These are phyloP conservation scores for Ferrisia virgata DNA, from an alignment of 2,888 invertebrate species.

Conservation along the genomic window DNA sequence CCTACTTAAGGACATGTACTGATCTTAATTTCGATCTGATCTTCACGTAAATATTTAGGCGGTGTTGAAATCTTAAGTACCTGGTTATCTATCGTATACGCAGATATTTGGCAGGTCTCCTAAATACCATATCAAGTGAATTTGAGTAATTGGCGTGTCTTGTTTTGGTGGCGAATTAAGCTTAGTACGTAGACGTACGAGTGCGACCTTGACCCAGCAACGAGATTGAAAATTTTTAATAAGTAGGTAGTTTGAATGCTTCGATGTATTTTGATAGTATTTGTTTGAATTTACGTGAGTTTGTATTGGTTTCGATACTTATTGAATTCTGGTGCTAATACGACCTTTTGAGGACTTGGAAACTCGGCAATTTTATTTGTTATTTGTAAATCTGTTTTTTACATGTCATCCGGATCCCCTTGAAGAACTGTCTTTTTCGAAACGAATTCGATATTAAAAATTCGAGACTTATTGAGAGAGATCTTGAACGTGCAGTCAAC, in stretches of 20 bases:
- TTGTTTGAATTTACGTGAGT: no score
- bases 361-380: no score
- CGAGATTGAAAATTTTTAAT: not conserved
- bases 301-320: no score
- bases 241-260: not conserved
- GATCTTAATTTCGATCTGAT: conserved; percentile 14
- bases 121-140: not conserved
- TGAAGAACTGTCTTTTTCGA: no score
- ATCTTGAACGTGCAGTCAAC: no score
- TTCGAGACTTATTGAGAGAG: no score
- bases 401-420: no score
- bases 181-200: not conserved
- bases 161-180: not conserved
- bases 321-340: no score
- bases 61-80: not conserved
- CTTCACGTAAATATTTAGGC: not conserved
- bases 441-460: no score
- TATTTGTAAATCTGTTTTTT: no score
- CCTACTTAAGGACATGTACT: not conserved
- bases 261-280: not conserved
- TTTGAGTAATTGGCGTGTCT: not conserved
- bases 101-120: not conserved
- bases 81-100: not conserved
- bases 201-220: not conserved
- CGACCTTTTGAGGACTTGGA: no score